Evolutionary conservation across 1,140 invertebrate genomes (phyloP), one percentile per base, ranked within the genome.

Genomic region (Phortica variegata): DNA sequence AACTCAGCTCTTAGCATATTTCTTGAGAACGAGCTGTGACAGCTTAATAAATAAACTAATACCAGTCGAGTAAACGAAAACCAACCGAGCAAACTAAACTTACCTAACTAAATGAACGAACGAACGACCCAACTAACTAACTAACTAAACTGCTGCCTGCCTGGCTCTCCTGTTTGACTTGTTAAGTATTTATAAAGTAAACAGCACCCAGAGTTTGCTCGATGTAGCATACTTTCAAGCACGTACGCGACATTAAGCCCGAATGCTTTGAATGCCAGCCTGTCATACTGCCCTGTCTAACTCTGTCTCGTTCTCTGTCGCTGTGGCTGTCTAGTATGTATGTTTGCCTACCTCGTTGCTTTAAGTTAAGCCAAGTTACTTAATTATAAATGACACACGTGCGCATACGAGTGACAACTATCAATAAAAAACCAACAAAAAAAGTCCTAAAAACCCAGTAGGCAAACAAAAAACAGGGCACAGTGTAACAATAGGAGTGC

Each of bases 351-450:
- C n/a, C n/a, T n/a, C n/a, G n/a, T n/a, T n/a, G n/a, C n/a, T n/a
- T n/a, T 53, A 57, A 56, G 60, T 68, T 62, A 51, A 61, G 65
- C 60, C 54, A 55, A 63, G 49, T 68, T 63, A 60, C 63, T 68
- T 68, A 68, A 68, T 68, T 68, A 68, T 68, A 68, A 68, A 68
- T 68, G 63, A 68, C 63, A 66, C 62, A 66, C 63, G 62, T 66
- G 31, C 21, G 23, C 26, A 39, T 12, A 33, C 54, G 17, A 40
- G 17, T n/a, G n/a, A 41, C 48, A 45, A 40, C 38, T 65, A 65
- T 66, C 56, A 62, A 68, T 57, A 40, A 60, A 60, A 33, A 56
- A 34, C 21, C 18, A 29, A 44, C 21, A 3, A 10, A 20, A 44
- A 48, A 52, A 31, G n/a, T n/a, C n/a, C n/a, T n/a, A 45, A 44